Evolutionary conservation across 2,797 vertebrate species (phyloP).

Genomic region (Microctenopoma stevenorrisi): DNA sequence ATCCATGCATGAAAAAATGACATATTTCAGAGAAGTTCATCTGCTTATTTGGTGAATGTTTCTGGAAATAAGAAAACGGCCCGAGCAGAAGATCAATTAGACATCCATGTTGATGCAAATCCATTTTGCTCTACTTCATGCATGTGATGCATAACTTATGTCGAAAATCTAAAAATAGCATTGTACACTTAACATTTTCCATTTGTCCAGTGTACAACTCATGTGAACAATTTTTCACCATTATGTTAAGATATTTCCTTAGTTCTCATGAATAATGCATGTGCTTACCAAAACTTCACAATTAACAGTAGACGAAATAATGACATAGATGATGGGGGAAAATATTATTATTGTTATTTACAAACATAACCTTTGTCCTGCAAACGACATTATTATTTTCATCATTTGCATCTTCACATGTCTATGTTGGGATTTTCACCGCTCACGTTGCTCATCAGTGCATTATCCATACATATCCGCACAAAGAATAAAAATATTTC

Average conservation of each 20-base stretch:
- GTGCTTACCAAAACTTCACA: background rate
- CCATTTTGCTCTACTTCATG: constrained; percentile 30
- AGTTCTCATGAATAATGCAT: background rate
- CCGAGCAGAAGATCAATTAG: constrained; percentile 41
- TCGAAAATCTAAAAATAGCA: constrained; percentile 29
- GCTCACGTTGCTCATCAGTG: too few species aligned
- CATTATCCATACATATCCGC: too few species aligned
- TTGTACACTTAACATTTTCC: constrained; percentile 16
- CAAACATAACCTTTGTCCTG: background rate
- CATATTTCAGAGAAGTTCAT: constrained; percentile 29
- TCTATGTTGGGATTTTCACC: too few species aligned
- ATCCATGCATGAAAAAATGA: constrained; percentile 19
- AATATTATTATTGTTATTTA: constrained; percentile 1
- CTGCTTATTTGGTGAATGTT: background rate
- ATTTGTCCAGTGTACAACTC: background rate
- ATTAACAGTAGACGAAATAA: background rate
- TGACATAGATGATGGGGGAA: background rate
- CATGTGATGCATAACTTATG: constrained; percentile 25
- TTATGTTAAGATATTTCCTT: constrained; percentile 26
- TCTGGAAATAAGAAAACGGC: constrained; percentile 26
- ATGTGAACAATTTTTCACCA: background rate
- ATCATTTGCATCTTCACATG: too few species aligned
- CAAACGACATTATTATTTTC: too few species aligned
- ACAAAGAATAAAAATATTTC: too few species aligned
- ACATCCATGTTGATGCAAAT: constrained; percentile 25